Percentiles rank a stretch among this genome's conserved stretches.
These are phyloP conservation scores for Odontophorus gujanensis DNA, from an alignment of 2,113 vertebrate species.

Conservation along the genomic window DNA sequence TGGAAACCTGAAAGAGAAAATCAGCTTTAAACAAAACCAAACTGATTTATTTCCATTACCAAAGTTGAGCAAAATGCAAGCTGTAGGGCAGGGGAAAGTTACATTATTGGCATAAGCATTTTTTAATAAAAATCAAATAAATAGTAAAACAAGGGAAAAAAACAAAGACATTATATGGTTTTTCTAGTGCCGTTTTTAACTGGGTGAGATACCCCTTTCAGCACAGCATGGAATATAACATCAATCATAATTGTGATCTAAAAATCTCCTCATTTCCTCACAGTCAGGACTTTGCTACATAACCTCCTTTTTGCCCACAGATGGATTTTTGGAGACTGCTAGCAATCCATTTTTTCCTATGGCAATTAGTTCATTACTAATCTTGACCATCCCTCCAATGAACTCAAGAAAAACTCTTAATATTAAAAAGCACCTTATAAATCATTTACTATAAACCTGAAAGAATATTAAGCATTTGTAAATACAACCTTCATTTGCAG, in stretches of 20 bases:
- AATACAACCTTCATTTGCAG: neutral
- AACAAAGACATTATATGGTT: neutral
- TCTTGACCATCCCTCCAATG: slow-evolving; percentile 7
- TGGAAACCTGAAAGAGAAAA: neutral
- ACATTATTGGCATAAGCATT: neutral
- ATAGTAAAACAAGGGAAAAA: slow-evolving; percentile 6
- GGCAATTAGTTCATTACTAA: slow-evolving; percentile 27
- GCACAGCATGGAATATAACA: neutral
- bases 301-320: slow-evolving; percentile 48
- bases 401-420: slow-evolving; percentile 19
- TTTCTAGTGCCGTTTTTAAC: neutral
- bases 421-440: slow-evolving; percentile 40
- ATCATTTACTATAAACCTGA: neutral
- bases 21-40: neutral
- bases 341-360: neutral
- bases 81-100: neutral
- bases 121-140: neutral
- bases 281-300: neutral
- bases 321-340: slow-evolving; percentile 2
- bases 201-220: slow-evolving; percentile 16
- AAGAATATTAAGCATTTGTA: neutral
- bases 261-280: neutral
- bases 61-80: slow-evolving; percentile 8
- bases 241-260: slow-evolving; percentile 19
- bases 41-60: slow-evolving; percentile 14